Evolutionary conservation across 2,888 invertebrate genomes (phyloP).

Genomic region (Drosophila monieri): DNA sequence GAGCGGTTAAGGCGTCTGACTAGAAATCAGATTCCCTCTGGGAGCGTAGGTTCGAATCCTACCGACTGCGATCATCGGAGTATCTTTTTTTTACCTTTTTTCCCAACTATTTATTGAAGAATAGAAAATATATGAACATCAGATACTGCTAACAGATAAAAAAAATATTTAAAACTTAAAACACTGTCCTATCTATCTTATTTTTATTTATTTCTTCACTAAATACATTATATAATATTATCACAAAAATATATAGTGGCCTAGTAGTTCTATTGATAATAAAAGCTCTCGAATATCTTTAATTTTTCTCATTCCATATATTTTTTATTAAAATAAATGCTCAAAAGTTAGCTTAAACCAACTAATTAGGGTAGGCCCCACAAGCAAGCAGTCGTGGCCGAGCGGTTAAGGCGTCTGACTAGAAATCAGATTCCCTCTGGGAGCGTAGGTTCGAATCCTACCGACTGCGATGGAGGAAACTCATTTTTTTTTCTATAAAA

Average conservation of each 20-base stretch:
- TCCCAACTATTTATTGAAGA: too few species aligned
- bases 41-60: conserved; percentile 84
- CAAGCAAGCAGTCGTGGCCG: conserved; percentile 58
- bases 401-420: conserved; percentile 73
- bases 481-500: neutral
- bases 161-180: too few species aligned
- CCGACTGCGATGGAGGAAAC: conserved; percentile 87
- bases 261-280: neutral
- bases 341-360: neutral
- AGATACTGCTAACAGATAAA: too few species aligned
- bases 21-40: conserved; percentile 80
- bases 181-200: too few species aligned
- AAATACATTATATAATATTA: too few species aligned
- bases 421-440: conserved; percentile 89
- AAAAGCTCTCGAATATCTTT: neutral
- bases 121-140: too few species aligned
- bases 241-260: neutral
- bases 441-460: conserved; percentile 95
- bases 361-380: too few species aligned
- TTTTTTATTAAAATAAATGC: neutral
- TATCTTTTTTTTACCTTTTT: neutral
- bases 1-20: conserved; percentile 72
- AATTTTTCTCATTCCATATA: neutral
- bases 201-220: too few species aligned
- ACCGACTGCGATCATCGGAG: conserved; percentile 77